These are phyloP conservation scores for Drosophila neotestacea DNA, from an alignment of 2,888 invertebrate genomes.

Conservation along the genomic window DNA sequence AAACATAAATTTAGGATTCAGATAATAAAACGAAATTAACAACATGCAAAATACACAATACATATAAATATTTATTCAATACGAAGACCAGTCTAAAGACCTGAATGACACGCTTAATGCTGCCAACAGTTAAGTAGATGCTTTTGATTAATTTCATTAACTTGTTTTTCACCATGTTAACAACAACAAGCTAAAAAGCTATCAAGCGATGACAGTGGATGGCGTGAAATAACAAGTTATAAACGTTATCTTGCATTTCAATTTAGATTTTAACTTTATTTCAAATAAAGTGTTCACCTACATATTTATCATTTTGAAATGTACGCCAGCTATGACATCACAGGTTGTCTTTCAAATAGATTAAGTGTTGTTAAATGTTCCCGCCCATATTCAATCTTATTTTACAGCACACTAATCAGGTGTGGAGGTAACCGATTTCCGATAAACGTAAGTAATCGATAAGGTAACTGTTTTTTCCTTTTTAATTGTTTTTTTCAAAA, in stretches of 20 bases:
- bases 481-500: neutral
- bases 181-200: slow-evolving; percentile 25
- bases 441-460: neutral
- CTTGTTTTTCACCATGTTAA: slow-evolving; percentile 62
- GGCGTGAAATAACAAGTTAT: slow-evolving; percentile 40
- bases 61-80: slow-evolving; percentile 54
- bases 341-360: slow-evolving; percentile 13
- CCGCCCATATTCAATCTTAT: slow-evolving; percentile 3
- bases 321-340: neutral
- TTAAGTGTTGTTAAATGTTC: neutral
- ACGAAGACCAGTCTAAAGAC: slow-evolving; percentile 36
- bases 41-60: slow-evolving; percentile 40
- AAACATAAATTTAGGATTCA: slow-evolving; percentile 61
- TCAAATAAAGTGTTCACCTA: neutral
- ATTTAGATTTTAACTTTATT: neutral
- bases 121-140: slow-evolving; percentile 48
- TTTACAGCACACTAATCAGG: slow-evolving; percentile 14
- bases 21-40: slow-evolving; percentile 61
- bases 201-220: neutral
- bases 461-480: neutral
- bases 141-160: slow-evolving; percentile 70
- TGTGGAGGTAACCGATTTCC: slow-evolving; percentile 10
- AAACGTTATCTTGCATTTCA: slow-evolving; percentile 11
- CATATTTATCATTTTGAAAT: neutral
- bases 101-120: slow-evolving; percentile 51